Percentiles rank a stretch among this genome's conserved stretches.
These are phyloP conservation scores for Myopa tessellatipennis DNA, from an alignment of 2,888 invertebrate genomes.

Conservation along the genomic window DNA sequence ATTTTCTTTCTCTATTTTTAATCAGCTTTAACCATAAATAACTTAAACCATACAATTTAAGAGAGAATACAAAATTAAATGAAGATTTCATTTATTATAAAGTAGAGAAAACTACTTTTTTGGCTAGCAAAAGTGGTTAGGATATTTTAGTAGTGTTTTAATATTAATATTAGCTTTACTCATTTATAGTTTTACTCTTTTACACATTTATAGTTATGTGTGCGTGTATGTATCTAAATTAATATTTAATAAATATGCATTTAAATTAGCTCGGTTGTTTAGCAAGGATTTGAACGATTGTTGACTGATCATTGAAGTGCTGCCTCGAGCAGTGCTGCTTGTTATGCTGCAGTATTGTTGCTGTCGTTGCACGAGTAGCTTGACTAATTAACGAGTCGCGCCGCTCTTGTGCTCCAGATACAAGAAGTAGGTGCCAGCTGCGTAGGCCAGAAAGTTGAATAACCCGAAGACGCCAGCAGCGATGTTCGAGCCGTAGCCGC, in stretches of 20 bases:
- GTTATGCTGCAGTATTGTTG: not conserved
- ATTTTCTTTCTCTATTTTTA: not conserved
- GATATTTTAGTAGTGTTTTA: constrained; percentile 6
- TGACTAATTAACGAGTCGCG: constrained; percentile 55
- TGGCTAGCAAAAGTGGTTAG: not conserved
- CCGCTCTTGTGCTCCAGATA: constrained; percentile 78
- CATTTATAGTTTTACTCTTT: not conserved
- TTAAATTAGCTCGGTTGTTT: not conserved
- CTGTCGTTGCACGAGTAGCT: constrained; percentile 7
- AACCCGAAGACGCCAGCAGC: constrained; percentile 87
- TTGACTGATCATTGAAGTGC: constrained; percentile 17
- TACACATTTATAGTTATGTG: not conserved
- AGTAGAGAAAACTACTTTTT: not conserved
- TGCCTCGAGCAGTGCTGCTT: not conserved
- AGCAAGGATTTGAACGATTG: constrained; percentile 25
- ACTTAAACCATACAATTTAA: not conserved
- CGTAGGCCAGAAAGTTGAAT: constrained; percentile 84
- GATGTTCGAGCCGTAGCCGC: constrained; percentile 72
- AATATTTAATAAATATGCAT: constrained; percentile 11
- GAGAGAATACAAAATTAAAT: not conserved
- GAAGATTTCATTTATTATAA: not conserved
- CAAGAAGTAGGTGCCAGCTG: constrained; percentile 79
- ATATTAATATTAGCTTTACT: not conserved
- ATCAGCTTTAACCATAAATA: not conserved
- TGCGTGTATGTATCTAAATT: constrained; percentile 12